Percentiles rank a stretch among this genome's conserved stretches.
Conservation (phyloP, 2,113 vertebrate species). For the Pedionomus torquatus region DNA sequence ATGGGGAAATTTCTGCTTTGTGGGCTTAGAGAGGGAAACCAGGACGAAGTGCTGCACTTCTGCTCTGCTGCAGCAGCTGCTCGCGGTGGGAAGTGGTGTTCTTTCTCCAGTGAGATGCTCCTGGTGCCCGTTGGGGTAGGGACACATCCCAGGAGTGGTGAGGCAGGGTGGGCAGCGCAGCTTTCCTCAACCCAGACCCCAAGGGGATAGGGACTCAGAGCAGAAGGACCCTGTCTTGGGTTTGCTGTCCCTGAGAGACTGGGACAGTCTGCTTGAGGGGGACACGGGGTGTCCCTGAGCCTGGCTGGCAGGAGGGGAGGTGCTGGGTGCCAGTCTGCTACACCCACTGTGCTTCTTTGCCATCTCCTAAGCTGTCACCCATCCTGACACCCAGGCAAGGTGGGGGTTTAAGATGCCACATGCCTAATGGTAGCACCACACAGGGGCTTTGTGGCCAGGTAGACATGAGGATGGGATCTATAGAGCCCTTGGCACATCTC, state of each 20-base stretch:
- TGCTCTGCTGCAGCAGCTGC: neutral
- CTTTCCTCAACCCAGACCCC: neutral
- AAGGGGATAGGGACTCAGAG: neutral
- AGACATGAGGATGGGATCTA: neutral
- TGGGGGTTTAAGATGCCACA: neutral
- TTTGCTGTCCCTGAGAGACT: neutral
- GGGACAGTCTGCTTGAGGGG: fast-evolving
- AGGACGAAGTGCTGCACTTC: neutral
- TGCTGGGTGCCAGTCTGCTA: neutral
- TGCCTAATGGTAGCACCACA: fast-evolving
- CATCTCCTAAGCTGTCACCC: neutral
- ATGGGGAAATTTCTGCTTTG: slow-evolving; percentile 8
- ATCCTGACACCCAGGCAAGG: neutral
- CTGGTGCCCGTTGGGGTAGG: fast-evolving
- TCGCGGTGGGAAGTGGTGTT: fast-evolving
- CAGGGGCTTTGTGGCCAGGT: neutral
- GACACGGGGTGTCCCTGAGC: neutral
- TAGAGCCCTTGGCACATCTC: neutral
- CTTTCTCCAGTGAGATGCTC: neutral
- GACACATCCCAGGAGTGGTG: neutral
- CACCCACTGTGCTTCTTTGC: neutral
- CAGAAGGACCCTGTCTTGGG: neutral
- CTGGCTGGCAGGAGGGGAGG: neutral
- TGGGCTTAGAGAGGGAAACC: slow-evolving; percentile 30
- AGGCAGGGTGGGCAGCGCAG: neutral